Evolutionary conservation across 53 echinoderm and acorn worm genomes (phyloP), one percentile per base, ranked within the genome.

Genomic region (Hippasteria phrygiana): DNA sequence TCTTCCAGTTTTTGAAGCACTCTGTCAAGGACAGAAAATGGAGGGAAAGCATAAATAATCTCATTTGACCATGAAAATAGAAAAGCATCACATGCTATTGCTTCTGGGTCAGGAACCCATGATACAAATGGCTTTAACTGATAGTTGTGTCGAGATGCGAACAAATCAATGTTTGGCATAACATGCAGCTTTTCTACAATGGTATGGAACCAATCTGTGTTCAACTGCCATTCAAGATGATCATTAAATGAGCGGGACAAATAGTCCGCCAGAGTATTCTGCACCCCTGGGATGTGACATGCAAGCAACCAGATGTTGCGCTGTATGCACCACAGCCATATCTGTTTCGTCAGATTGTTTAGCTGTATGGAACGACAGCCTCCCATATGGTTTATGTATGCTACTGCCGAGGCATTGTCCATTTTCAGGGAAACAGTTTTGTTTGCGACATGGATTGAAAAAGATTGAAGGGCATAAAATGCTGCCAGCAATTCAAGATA

Each of bases 371-470:
- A 81, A 16, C 43, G 41, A 10, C 63, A 63, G 11, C 75, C 75
- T 14, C 75, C 50, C 75, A 75, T 75, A 22, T 80, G 80, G 16
- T 80, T 80, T 41, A 81, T 81, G 45, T 81, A 65, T 42, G 81
- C 81, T n/a, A n/a, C n/a, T n/a, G n/a, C n/a, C n/a, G n/a, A n/a
- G n/a, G n/a, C 24, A 81, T 32, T 1, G 65, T 81, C 81, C 5
- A 42, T 38, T 17, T 37, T 43, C 18, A 81, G 6, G 3, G 43
- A 65, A 17, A 81, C 43, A 18, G 31, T 27, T 81, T 43, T 81
- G 29, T 31, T 45, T 42, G 29, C 38, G 27, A 43, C 29, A 18
- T 43, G 27, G 26, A 28, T 42, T 24, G 45, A 10, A 43, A 81
- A 65, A 1, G 81, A 63, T 45, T 62, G 36, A 10, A 81, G 16